These are phyloP conservation scores for Limnephilus marmoratus DNA, from an alignment of 2,888 invertebrate genomes.

Conservation along the genomic window DNA sequence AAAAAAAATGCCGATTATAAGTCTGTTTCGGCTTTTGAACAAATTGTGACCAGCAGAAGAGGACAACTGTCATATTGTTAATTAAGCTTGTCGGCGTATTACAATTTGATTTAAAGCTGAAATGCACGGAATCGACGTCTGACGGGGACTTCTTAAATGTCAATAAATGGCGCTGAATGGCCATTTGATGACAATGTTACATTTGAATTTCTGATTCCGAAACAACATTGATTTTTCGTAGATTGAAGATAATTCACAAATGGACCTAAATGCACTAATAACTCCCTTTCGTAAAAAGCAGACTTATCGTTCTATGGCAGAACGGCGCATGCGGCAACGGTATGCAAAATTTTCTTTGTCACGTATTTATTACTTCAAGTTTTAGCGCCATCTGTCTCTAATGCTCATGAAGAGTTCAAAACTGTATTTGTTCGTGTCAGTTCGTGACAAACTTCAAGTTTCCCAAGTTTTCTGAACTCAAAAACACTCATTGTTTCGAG, in stretches of 20 bases:
- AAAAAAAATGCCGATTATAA: too few relatives aligned
- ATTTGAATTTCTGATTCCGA: too few relatives aligned
- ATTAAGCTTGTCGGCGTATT: too few relatives aligned
- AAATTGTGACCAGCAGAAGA: too few relatives aligned
- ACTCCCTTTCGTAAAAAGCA: not conserved
- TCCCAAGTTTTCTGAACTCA: not conserved
- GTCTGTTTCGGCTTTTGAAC: too few relatives aligned
- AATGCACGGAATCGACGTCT: too few relatives aligned
- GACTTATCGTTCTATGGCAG: not conserved
- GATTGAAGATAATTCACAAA: not conserved
- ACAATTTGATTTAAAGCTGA: too few relatives aligned
- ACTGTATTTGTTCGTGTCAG: slow-evolving; percentile 9
- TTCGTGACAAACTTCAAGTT: slow-evolving; percentile 31
- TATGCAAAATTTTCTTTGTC: slow-evolving; percentile 45
- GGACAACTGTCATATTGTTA: too few relatives aligned
- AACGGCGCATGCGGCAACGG: not conserved
- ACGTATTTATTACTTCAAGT: slow-evolving; percentile 48
- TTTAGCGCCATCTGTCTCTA: slow-evolving; percentile 47
- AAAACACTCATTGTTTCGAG: slow-evolving; percentile 27
- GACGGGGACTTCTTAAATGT: too few relatives aligned
- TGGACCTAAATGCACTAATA: not conserved
- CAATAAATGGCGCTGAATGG: too few relatives aligned
- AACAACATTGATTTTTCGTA: too few relatives aligned
- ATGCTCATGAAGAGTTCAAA: slow-evolving; percentile 31
- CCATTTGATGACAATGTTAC: too few relatives aligned